Evolutionary conservation across 2,797 vertebrate genomes (phyloP), one percentile per base, ranked within the genome.

Genomic region (Chrysocyon brachyurus): DNA sequence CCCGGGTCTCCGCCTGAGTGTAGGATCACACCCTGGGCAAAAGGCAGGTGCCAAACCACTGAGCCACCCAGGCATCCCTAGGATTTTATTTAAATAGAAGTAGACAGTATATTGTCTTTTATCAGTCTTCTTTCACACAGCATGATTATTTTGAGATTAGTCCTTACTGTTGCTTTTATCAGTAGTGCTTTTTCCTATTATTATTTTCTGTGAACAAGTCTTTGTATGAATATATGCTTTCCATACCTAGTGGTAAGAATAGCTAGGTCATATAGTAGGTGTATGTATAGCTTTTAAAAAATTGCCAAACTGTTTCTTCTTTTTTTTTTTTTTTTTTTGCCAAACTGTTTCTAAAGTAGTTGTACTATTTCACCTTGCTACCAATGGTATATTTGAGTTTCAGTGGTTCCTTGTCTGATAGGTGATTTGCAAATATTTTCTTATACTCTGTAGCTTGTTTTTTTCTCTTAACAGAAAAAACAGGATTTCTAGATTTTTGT

Each of bases 111-210:
- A 28, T n/a, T 91, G 28, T 96, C 36, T 83, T 96, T 84, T 61
- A 21, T 28, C 49, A 61, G 36, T 22, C n/a, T 70, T 83, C 52
- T 90, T 66, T 64, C 2, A 61, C 9, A 79, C 21, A 54, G 11
- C 22, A 56, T 57, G 75, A 85, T 90, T 90, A 46, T 87, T 90
- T 87, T 46, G 40, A 94, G 54, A 89, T 88, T 88, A 57, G 31
- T 73, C 31, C 10, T 94, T 86, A 79, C 31, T 88, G 15, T 72
- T 94, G 52, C n/a, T 84, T 54, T 21, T 78, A 59, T 66, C 66
- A 89, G 3, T 77, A 36, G 8, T 87, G 92, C 17, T 19, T 90
- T 19, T 90, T 86, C 16, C 6, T 92, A 10, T 91, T 73, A 59
- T 16, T 92, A 52, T 92, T 87, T 92, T 86, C 70, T 19, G n/a